Percentiles rank a stretch among this genome's conserved stretches.
These are phyloP conservation scores for Sebastiscus tertius DNA, from an alignment of 2,797 vertebrate species.

Conservation along the genomic window DNA sequence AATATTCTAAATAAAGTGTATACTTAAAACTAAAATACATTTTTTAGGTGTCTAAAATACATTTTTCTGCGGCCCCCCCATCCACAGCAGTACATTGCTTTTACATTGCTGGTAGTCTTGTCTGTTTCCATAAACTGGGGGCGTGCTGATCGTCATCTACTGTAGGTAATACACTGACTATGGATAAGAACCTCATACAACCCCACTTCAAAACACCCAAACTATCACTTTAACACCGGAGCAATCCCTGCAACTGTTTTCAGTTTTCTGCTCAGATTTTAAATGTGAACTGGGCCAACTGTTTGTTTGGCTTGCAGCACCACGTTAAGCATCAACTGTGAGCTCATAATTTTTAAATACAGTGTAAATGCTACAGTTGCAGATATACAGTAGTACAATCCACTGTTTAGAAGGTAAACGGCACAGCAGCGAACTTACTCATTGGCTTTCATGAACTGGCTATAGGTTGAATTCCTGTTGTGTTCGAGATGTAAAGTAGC, in stretches of 20 bases:
- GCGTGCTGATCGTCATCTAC: not conserved
- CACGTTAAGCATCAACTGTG: not conserved
- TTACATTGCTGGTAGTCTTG: too few relatives aligned
- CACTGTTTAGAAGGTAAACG: not conserved
- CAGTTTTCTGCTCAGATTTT: slow-evolving; percentile 8
- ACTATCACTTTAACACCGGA: not conserved
- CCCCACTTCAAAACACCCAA: not conserved
- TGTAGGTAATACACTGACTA: not conserved
- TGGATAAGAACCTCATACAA: not conserved
- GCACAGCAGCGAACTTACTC: not conserved
- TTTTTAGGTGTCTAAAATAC: too few relatives aligned
- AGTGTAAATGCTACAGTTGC: not conserved
- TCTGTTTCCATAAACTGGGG: too few relatives aligned
- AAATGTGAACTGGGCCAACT: not conserved
- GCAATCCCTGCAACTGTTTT: not conserved
- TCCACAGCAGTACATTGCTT: too few relatives aligned
- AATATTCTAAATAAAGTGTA: not conserved
- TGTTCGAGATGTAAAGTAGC: not conserved
- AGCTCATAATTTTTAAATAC: not conserved
- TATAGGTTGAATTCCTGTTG: not conserved
- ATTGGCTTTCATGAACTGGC: not conserved
- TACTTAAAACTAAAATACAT: not conserved
- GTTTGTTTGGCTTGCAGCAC: not conserved
- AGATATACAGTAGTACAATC: not conserved
- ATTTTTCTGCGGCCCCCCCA: fast-evolving